Evolutionary conservation across 2,113 vertebrate genomes (phyloP), one percentile per base, ranked within the genome.

Genomic region (Eidolon helvum): DNA sequence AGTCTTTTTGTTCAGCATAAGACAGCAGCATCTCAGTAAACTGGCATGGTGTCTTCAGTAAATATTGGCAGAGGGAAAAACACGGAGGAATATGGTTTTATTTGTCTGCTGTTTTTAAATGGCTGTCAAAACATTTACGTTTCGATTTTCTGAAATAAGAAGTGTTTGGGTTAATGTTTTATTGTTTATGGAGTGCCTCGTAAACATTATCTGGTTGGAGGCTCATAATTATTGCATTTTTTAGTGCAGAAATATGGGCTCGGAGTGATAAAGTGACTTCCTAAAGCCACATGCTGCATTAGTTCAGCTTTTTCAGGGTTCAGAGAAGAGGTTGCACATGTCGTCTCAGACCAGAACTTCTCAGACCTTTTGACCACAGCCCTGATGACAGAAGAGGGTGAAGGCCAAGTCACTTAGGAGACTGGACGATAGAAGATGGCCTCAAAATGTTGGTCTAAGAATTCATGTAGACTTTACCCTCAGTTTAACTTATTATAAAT

Each of bases 51-150:
- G 35, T 87, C 28, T 30, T 72, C 24, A 85, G 72, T 82, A 88
- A 95, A 83, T 82, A 79, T 9, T 86, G 92, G 55, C 91, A 97
- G 84, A 90, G 80, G 53, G 72, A 59, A 77, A 69, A 92, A 69
- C 88, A 15, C 7, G 1, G 88, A 85, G 24, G 45, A 95, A 86
- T 95, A 65, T 83, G 88, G 80, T 77, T 85, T 66, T 83, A 55
- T 94, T 74, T 91, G 75, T 48, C 59, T 90, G 40, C 88, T 97
- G 90, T 92, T 96, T 96, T 78, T 53, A 82, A 80, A n/a, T 69
- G 88, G 16, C 88, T 95, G 85, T 96, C 90, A 91, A 97, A 96
- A 97, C 77, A 97, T 97, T 96, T 90, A 75, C 26, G 79, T 96
- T 78, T 68, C 33, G 38, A 53, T 77, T 90, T 92, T 91, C 55